Evolutionary conservation across 2,888 invertebrate species (phyloP).

Genomic region (Portevinia maculata): DNA sequence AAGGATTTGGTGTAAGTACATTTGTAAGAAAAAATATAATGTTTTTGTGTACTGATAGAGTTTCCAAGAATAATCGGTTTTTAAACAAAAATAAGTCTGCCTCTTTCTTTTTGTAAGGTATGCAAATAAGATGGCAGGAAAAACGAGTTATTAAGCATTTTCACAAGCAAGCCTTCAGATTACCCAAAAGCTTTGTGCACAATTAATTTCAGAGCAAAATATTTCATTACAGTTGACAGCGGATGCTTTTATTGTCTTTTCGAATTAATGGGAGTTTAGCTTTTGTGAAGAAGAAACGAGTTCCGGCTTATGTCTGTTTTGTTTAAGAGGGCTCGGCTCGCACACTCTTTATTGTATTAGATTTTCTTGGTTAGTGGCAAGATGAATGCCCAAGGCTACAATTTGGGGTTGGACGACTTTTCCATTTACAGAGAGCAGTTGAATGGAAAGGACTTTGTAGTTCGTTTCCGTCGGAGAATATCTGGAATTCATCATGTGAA

Average conservation of each 20-base stretch:
- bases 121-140: constrained; percentile 22
- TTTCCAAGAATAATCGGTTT: not conserved
- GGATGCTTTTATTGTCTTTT: constrained; percentile 69
- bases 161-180: constrained; percentile 47
- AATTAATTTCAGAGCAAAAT: constrained; percentile 65
- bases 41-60: constrained; percentile 10
- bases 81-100: not conserved
- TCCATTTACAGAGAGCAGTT: too few species aligned
- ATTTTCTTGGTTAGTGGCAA: not conserved
- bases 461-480: too few species aligned
- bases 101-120: not conserved
- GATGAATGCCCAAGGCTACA: not conserved
- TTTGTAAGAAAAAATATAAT: constrained; percentile 31
- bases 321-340: not conserved
- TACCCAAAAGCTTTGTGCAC: constrained; percentile 58
- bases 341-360: constrained; percentile 6
- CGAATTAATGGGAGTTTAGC: constrained; percentile 60
- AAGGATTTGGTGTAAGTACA: constrained; percentile 20
- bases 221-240: constrained; percentile 67
- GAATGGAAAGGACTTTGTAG: too few species aligned
- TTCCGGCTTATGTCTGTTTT: constrained; percentile 25
- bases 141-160: constrained; percentile 41
- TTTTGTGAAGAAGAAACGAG: constrained; percentile 11
- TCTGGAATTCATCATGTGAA: too few species aligned
- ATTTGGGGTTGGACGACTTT: not conserved